Conservation (phyloP, 1,140 invertebrate species). For the Sweltsa coloradensis region DNA sequence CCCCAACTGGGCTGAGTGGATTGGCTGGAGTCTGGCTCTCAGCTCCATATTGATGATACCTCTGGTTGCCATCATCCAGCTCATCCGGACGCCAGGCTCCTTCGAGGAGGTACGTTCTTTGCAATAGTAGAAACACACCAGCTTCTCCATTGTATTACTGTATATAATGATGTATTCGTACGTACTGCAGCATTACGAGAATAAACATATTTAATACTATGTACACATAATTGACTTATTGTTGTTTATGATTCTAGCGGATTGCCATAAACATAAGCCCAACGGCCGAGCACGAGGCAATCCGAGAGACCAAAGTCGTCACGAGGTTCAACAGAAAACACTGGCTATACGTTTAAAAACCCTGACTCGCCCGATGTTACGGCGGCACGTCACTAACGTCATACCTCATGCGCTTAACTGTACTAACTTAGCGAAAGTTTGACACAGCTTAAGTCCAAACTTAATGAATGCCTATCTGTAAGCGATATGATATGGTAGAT, state of each 20-base stretch:
- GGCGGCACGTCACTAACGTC: too few species aligned
- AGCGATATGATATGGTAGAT: too few species aligned
- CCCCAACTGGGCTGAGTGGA: conserved; percentile 55
- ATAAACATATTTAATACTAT: conserved; percentile 1
- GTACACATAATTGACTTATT: too few species aligned
- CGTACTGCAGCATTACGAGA: background rate
- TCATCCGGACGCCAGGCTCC: conserved; percentile 41
- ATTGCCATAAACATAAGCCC: conserved; percentile 39
- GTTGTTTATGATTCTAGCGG: conserved; percentile 30
- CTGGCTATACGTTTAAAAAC: conserved; percentile 37
- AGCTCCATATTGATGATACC: conserved; percentile 64
- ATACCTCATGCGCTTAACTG: too few species aligned
- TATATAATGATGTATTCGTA: conserved; percentile 1
- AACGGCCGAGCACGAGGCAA: conserved; percentile 35
- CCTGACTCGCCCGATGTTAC: too few species aligned
- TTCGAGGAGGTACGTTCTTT: conserved; percentile 44
- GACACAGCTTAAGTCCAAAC: too few species aligned
- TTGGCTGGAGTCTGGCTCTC: conserved; percentile 58
- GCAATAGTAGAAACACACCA: background rate
- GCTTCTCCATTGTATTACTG: background rate
- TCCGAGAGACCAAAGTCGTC: conserved; percentile 32
- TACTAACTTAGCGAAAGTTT: too few species aligned
- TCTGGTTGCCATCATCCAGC: conserved; percentile 42
- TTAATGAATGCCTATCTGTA: too few species aligned
- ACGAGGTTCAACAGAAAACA: conserved; percentile 37